phyloP scores from a whole-genome alignment of 1,140 invertebrate species.

The Calliphora vicina region DNA sequence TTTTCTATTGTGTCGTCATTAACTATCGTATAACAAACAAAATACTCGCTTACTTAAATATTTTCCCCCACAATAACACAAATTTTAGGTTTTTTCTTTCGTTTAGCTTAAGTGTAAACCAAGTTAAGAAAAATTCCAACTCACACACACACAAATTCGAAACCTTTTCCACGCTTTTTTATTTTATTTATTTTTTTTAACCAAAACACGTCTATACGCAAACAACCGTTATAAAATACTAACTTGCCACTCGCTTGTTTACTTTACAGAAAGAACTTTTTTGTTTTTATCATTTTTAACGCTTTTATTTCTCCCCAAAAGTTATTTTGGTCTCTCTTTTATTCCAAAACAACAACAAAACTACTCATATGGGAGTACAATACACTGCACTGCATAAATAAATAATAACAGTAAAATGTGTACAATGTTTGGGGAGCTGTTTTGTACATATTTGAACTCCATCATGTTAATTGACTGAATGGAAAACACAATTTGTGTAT shows the following conservation, averaged over 20 bases:
- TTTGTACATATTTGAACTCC: too few relatives aligned
- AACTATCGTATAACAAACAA: neutral
- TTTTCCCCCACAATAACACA: neutral
- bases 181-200: neutral
- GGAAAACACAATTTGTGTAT: too few relatives aligned
- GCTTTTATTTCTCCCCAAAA: neutral
- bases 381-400: too few relatives aligned
- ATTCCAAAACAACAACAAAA: neutral
- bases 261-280: neutral
- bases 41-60: neutral
- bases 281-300: neutral
- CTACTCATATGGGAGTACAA: neutral
- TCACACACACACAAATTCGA: neutral
- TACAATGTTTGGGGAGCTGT: too few relatives aligned
- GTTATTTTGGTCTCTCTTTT: neutral
- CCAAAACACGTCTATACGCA: conserved; percentile 58
- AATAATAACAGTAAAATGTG: too few relatives aligned
- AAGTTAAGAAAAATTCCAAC: neutral
- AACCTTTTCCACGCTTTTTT: neutral
- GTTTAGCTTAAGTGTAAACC: too few relatives aligned
- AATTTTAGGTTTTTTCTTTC: neutral
- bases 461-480: too few relatives aligned
- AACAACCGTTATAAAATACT: conserved; percentile 62
- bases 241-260: conserved; percentile 35
- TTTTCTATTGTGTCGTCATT: conserved; percentile 17